Percentiles rank a stretch among this genome's conserved stretches.
These are phyloP conservation scores for Paramuricea clavata DNA, from an alignment of 92 coral and sea anemone species.

Conservation along the genomic window DNA sequence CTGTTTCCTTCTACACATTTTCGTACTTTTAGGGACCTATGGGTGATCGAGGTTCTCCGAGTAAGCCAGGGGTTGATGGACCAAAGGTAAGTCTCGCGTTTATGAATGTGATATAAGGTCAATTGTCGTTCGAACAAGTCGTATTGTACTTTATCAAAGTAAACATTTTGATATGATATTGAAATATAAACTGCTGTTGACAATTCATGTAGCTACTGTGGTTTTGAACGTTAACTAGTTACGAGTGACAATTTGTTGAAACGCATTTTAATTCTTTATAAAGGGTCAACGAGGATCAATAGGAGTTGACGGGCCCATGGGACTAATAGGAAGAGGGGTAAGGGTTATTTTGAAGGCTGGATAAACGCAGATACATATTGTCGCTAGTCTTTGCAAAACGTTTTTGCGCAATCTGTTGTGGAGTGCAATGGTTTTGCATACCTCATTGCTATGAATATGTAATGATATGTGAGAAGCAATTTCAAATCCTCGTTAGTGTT, in stretches of 20 bases:
- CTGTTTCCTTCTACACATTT: neutral
- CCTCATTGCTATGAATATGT: too few relatives aligned
- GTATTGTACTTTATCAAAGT: neutral
- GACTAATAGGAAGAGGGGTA: neutral
- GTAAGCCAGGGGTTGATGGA: slow-evolving; percentile 6
- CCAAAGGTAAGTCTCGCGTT: slow-evolving; percentile 31
- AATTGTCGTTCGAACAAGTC: too few relatives aligned
- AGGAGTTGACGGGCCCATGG: slow-evolving; percentile 4
- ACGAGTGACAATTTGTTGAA: neutral
- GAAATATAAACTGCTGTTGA: neutral
- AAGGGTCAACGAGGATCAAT: slow-evolving; percentile 12
- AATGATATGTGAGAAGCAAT: too few relatives aligned
- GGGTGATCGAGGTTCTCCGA: slow-evolving; percentile 26
- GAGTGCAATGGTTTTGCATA: too few relatives aligned
- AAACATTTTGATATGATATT: neutral
- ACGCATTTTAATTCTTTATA: neutral
- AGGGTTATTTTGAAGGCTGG: too few relatives aligned
- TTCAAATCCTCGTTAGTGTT: too few relatives aligned
- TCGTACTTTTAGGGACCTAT: slow-evolving; percentile 13
- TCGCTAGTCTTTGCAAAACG: too few relatives aligned
- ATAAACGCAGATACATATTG: too few relatives aligned
- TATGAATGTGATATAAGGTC: too few relatives aligned
- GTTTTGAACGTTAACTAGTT: too few relatives aligned
- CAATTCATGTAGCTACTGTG: too few relatives aligned
- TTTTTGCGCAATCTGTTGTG: too few relatives aligned